Conservation (phyloP, 2,888 invertebrate genomes). For the Aradus depressus region DNA sequence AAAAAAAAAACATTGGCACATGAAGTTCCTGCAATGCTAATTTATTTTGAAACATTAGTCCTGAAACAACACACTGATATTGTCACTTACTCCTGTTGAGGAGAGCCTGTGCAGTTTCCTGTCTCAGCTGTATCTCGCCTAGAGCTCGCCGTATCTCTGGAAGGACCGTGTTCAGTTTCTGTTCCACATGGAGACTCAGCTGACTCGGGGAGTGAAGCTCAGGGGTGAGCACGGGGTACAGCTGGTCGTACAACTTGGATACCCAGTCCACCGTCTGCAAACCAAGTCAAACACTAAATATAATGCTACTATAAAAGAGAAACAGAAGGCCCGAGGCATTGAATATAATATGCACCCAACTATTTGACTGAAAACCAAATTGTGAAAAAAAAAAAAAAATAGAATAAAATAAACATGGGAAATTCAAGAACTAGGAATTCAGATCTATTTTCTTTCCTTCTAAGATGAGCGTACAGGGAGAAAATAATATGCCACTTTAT, state of each 20-base stretch:
- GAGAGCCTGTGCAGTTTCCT: slow-evolving; percentile 54
- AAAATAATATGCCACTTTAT: too few relatives aligned
- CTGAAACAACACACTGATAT: not conserved
- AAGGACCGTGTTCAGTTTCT: slow-evolving; percentile 45
- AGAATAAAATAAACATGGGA: not conserved
- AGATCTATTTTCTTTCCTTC: not conserved
- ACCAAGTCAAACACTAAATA: not conserved
- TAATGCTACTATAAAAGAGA: not conserved
- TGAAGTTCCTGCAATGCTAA: not conserved
- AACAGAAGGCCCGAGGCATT: not conserved
- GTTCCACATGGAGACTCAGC: slow-evolving; percentile 46
- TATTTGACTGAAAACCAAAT: too few relatives aligned
- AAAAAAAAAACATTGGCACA: too few relatives aligned
- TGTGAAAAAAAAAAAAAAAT: not conserved
- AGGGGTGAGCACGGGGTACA: slow-evolving; percentile 62
- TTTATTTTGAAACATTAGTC: too few relatives aligned
- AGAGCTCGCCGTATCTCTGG: slow-evolving; percentile 52
- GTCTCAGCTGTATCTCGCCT: slow-evolving; percentile 52
- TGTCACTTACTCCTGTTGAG: slow-evolving; percentile 45
- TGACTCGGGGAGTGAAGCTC: slow-evolving; percentile 47
- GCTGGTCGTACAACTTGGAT: slow-evolving; percentile 55
- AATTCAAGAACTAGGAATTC: not conserved
- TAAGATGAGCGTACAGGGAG: too few relatives aligned
- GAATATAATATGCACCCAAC: too few relatives aligned
- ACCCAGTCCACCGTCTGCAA: slow-evolving; percentile 53